Percentiles rank a stretch among this genome's conserved stretches.
phyloP scores from a whole-genome alignment of 2,888 invertebrate genomes.

The Kryphioiulus occultus region DNA sequence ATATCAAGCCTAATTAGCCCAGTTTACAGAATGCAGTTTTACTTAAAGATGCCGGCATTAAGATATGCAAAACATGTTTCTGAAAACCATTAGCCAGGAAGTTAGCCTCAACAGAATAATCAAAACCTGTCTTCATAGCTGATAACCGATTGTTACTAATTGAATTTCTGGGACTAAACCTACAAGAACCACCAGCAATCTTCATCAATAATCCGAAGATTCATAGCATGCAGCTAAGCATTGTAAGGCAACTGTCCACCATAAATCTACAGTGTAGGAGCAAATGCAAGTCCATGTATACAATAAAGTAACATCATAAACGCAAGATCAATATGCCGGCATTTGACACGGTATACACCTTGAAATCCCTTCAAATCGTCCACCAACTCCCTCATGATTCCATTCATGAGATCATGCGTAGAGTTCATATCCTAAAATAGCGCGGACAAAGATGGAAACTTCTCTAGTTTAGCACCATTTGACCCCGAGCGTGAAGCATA shows the following conservation, averaged over 20 bases:
- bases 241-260: too few relatives aligned
- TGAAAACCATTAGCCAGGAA: neutral
- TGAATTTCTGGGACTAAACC: neutral
- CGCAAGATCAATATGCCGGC: neutral
- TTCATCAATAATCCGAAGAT: too few relatives aligned
- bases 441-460: neutral
- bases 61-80: neutral
- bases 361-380: neutral
- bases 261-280: too few relatives aligned
- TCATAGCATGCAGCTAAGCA: too few relatives aligned
- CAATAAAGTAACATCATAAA: neutral
- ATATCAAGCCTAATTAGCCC: neutral
- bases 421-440: neutral
- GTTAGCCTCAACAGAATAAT: neutral
- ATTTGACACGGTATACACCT: slow-evolving; percentile 2
- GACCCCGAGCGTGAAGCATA: slow-evolving; percentile 1
- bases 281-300: too few relatives aligned
- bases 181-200: too few relatives aligned
- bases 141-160: neutral
- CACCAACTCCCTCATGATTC: neutral
- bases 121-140: neutral
- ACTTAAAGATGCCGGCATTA: neutral
- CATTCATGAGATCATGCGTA: neutral
- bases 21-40: neutral
- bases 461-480: neutral